Evolutionary conservation across 2,113 vertebrate species (phyloP).

Genomic region (Castor canadensis): DNA sequence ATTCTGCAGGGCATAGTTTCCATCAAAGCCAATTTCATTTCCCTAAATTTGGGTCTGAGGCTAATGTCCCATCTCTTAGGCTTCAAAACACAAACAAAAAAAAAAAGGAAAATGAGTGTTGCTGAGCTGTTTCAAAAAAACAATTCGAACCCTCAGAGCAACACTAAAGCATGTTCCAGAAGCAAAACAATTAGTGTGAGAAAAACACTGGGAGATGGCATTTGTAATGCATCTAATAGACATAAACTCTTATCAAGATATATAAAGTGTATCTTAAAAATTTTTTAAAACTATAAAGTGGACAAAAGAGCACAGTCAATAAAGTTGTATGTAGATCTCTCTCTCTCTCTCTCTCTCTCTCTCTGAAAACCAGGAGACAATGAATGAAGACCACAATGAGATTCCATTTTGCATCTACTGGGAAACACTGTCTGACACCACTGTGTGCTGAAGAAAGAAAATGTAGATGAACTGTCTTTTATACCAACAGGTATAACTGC

Average conservation of each 20-base stretch:
- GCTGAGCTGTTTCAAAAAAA: conserved; percentile 9
- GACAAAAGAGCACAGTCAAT: neutral
- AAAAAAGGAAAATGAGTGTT: neutral
- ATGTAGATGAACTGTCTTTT: neutral
- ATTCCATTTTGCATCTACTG: neutral
- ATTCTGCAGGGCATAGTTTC: neutral
- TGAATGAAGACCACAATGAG: neutral
- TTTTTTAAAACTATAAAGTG: neutral
- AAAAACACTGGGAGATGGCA: neutral
- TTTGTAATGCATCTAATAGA: neutral
- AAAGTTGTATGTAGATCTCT: neutral
- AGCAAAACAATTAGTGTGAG: neutral
- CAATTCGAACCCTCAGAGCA: neutral
- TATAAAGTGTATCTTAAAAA: neutral
- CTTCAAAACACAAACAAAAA: neutral
- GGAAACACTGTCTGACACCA: neutral
- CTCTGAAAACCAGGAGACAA: neutral
- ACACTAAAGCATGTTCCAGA: neutral
- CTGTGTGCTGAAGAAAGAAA: neutral
- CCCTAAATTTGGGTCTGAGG: neutral
- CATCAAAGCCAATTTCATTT: neutral
- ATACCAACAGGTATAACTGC: neutral
- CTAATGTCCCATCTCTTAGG: neutral
- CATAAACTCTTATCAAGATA: neutral
- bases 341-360: neutral